These are phyloP conservation scores for Montipora efflorescens DNA, from an alignment of 64 coral and sea anemone species.

Conservation along the genomic window DNA sequence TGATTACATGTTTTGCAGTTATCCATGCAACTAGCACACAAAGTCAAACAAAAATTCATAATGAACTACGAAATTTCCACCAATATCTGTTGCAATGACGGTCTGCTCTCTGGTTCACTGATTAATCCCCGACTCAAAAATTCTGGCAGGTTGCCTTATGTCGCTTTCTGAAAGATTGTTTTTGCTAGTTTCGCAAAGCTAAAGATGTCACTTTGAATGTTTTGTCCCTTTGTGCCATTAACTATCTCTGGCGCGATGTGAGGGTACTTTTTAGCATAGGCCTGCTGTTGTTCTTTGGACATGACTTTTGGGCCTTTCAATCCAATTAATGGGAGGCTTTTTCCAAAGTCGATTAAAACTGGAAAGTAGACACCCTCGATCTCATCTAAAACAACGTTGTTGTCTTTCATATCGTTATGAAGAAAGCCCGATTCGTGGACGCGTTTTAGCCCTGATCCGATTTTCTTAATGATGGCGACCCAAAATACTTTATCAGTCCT, in stretches of 20 bases:
- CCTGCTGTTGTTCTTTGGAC: not conserved
- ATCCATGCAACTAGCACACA: not conserved
- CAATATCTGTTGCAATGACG: not conserved
- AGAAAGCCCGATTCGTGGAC: conserved; percentile 11
- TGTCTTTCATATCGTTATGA: conserved; percentile 6
- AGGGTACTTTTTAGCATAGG: not conserved
- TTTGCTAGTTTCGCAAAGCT: conserved; percentile 12
- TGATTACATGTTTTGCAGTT: not conserved
- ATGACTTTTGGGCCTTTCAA: conserved; percentile 3
- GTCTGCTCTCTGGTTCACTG: not conserved
- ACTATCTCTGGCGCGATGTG: conserved; percentile 51
- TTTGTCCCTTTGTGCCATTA: not conserved
- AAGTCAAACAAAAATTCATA: not conserved
- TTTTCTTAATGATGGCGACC: not conserved
- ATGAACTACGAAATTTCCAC: not conserved
- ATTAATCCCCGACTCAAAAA: not conserved
- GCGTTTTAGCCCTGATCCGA: not conserved
- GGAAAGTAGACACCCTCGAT: not conserved
- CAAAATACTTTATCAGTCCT: not conserved
- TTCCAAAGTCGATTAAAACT: conserved; percentile 41
- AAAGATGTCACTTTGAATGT: conserved; percentile 5
- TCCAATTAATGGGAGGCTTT: not conserved
- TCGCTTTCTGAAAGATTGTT: not conserved
- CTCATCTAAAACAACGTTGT: conserved; percentile 1
- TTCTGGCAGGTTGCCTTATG: not conserved